phyloP scores from a whole-genome alignment of 2,113 vertebrate species.

The Bungarus multicinctus region DNA sequence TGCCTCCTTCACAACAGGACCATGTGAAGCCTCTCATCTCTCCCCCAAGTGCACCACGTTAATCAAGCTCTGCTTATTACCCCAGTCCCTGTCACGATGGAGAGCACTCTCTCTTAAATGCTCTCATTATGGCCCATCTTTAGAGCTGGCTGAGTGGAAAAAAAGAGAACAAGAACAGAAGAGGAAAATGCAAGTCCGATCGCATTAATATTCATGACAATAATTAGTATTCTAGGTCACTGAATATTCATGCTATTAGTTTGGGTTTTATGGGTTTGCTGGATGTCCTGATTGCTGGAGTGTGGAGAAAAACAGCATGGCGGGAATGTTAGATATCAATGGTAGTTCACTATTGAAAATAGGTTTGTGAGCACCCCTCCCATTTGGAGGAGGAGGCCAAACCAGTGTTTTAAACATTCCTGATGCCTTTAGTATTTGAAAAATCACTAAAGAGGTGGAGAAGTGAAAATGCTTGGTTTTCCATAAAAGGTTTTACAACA shows the following conservation, averaged over 20 bases:
- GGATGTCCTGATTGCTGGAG: slow-evolving; percentile 84
- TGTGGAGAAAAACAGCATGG: slow-evolving; percentile 83
- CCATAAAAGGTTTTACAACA: slow-evolving; percentile 40
- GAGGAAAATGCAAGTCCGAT: slow-evolving; percentile 83
- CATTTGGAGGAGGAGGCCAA: slow-evolving; percentile 32
- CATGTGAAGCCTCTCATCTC: slow-evolving; percentile 80
- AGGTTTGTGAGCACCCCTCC: slow-evolving; percentile 55
- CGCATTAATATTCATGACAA: slow-evolving; percentile 99
- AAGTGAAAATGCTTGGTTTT: slow-evolving; percentile 6
- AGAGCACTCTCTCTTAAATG: slow-evolving; percentile 82
- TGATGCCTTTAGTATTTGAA: slow-evolving; percentile 61
- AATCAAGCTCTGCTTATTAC: slow-evolving; percentile 88
- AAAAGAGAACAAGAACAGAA: slow-evolving; percentile 55
- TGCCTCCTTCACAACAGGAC: slow-evolving; percentile 76
- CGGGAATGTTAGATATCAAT: slow-evolving; percentile 75
- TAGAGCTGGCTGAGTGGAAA: slow-evolving; percentile 84
- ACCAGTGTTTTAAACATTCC: slow-evolving; percentile 59
- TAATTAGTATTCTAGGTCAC: slow-evolving; percentile 99
- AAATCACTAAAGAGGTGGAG: slow-evolving; percentile 36
- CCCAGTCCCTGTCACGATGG: slow-evolving; percentile 77
- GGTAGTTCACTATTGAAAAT: slow-evolving; percentile 72
- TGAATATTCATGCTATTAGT: slow-evolving; percentile 99
- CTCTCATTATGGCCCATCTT: slow-evolving; percentile 94
- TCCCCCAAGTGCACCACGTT: slow-evolving; percentile 79
- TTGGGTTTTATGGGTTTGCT: slow-evolving; percentile 88